phyloP scores from a whole-genome alignment of 2,888 invertebrate genomes.

The Tipula helvola region DNA sequence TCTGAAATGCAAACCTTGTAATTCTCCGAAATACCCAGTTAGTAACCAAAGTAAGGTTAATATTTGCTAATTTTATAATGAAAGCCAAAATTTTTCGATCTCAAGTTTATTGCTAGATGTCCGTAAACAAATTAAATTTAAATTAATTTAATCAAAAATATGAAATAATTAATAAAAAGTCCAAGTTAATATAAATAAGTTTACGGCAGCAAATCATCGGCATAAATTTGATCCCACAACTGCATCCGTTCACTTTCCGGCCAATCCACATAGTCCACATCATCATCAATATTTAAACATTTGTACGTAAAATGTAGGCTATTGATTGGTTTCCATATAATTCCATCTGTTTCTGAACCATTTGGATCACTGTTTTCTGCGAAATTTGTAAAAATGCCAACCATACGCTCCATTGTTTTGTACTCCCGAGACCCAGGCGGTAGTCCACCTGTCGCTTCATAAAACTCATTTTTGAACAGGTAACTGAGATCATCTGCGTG shows the following conservation, averaged over 20 bases:
- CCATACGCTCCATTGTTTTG: slow-evolving; percentile 29
- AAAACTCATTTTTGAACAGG: slow-evolving; percentile 28
- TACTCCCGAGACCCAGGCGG: slow-evolving; percentile 26
- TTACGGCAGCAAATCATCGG: too few species aligned
- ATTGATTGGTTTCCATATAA: not conserved
- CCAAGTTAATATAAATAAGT: too few species aligned
- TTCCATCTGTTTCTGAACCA: not conserved
- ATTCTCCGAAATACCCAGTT: too few species aligned
- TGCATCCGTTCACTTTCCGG: slow-evolving; percentile 26
- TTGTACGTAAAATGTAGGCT: slow-evolving; percentile 18
- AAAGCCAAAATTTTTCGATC: too few species aligned
- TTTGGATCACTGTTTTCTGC: slow-evolving; percentile 24
- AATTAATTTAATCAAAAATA: too few species aligned
- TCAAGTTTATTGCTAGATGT: too few species aligned
- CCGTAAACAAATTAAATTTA: too few species aligned
- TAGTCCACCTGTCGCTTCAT: slow-evolving; percentile 18
- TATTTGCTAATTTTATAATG: too few species aligned
- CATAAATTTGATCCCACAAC: slow-evolving; percentile 22
- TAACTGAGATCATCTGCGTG: slow-evolving; percentile 35
- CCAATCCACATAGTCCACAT: slow-evolving; percentile 22
- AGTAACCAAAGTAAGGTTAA: too few species aligned
- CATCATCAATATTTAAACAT: slow-evolving; percentile 27
- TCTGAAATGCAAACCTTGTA: too few species aligned
- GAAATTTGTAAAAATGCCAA: slow-evolving; percentile 29
- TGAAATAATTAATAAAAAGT: too few species aligned